Evolutionary conservation across 1,140 invertebrate species (phyloP).

Genomic region (Anthonomus grandis): DNA sequence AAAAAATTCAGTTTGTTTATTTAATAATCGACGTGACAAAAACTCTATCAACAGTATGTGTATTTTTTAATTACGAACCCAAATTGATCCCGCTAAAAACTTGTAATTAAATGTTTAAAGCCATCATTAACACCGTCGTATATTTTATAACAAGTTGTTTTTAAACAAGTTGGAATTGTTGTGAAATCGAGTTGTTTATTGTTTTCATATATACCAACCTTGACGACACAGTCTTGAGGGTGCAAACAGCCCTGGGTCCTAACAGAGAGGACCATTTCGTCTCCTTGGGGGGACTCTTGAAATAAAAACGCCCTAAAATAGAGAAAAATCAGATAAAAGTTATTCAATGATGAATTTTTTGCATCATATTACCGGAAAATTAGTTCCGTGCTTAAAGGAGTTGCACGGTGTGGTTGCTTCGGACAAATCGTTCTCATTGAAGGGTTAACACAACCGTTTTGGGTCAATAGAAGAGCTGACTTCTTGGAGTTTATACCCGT

Average conservation of each 20-base stretch:
- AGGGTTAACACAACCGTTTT: conserved; percentile 59
- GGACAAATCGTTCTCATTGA: conserved; percentile 55
- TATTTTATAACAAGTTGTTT: background rate
- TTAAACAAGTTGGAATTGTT: background rate
- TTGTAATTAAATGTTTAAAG: conserved; percentile 4
- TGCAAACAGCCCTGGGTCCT: conserved; percentile 60
- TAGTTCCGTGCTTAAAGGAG: conserved; percentile 52
- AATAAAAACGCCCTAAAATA: conserved; percentile 61
- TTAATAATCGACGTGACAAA: background rate
- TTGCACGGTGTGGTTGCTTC: conserved; percentile 51
- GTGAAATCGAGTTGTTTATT: background rate
- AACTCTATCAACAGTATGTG: background rate
- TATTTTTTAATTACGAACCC: background rate
- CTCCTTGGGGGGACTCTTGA: conserved; percentile 62
- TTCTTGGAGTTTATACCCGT: conserved; percentile 49
- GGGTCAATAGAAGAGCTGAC: conserved; percentile 52
- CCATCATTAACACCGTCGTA: conserved; percentile 7
- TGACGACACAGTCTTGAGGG: conserved; percentile 53
- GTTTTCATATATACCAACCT: conserved; percentile 21
- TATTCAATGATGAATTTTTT: background rate
- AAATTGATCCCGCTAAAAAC: conserved; percentile 3
- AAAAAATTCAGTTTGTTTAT: background rate
- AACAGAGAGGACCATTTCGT: conserved; percentile 60
- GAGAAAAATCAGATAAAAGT: background rate
- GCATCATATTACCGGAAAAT: conserved; percentile 49